Evolutionary conservation across 64 coral and sea anemone genomes (phyloP), one percentile per base, ranked within the genome.

Genomic region (Hydrozoanthus tunicans): DNA sequence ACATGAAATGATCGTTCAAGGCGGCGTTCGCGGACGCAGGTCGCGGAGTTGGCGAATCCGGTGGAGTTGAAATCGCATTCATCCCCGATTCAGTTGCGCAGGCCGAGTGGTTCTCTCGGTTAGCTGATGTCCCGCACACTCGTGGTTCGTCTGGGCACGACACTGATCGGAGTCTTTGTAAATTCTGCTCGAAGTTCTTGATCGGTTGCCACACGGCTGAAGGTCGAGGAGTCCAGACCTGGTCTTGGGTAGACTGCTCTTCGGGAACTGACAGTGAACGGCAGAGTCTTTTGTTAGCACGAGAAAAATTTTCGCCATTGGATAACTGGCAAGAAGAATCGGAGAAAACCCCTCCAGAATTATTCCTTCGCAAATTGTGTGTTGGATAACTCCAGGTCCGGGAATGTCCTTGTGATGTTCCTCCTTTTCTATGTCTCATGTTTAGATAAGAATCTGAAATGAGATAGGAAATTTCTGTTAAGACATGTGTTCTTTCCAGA

Each of bases 191-290:
- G 55, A 85, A 92, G 51, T 63, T 88, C 27, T 89, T 93, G 3
- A 96, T 79, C 13, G 95, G 89, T 20, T 96, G 95, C 95, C 95
- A 96, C 26, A 96, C 95, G 53, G 86, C 85, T 14, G 95, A 96
- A 82, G 95, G 82, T n/a, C 91, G 80, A 10, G 95, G 95, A 93
- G 79, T 90, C 95, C 95, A 96, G 14, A 56, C 53, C 61, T 81
- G 91, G 10, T 66, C 82, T n/a, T 83, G 78, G 13, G 70, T 25
- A 62, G 89, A 83, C 79, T 94, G 82, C 12, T 91, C 70, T 32
- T 73, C 92, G 15, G 92, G 95, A 81, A 97, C 82, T 26, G 95
- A 97, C 23, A 94, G 81, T 1, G 95, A 94, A 53, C 92, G 93
- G 78, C 95, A 97, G 61, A 97, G 89, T 92, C 91, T 94, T 84